Evolutionary conservation across 2,113 vertebrate species (phyloP).

Genomic region (Lanius collurio): DNA sequence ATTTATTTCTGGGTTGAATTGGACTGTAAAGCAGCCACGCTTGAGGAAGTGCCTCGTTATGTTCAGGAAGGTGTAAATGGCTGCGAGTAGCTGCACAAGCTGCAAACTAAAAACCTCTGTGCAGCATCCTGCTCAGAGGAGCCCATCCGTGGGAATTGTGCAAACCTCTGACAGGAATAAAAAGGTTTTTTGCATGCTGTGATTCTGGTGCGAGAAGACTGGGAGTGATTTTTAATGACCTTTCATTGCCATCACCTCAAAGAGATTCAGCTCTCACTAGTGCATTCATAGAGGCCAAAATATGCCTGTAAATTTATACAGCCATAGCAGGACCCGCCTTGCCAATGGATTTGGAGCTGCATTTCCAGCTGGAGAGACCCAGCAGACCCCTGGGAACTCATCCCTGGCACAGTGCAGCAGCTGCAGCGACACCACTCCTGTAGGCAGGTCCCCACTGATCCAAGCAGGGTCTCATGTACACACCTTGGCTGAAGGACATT

Average conservation of each 20-base stretch:
- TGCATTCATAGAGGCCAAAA: not conserved
- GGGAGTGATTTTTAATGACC: not conserved
- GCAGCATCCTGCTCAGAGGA: not conserved
- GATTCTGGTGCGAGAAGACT: not conserved
- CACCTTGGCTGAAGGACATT: not conserved
- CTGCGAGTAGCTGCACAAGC: not conserved
- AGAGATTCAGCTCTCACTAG: not conserved
- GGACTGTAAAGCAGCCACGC: not conserved
- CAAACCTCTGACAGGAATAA: not conserved
- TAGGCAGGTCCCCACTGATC: not conserved
- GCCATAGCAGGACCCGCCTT: not conserved
- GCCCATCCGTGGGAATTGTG: not conserved
- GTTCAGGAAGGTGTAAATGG: conserved; percentile 29
- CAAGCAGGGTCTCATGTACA: not conserved
- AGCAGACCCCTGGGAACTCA: rapidly evolving
- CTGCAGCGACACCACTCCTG: rapidly evolving
- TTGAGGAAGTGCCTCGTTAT: not conserved
- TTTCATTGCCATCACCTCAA: not conserved
- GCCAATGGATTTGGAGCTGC: not conserved
- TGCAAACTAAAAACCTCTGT: not conserved
- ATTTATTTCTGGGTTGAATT: conserved; percentile 24
- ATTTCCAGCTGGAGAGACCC: not conserved
- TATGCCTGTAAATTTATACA: not conserved
- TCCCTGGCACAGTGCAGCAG: rapidly evolving
- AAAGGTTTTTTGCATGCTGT: conserved; percentile 1